Evolutionary conservation across 2,113 vertebrate genomes (phyloP).

Genomic region (Sander vitreus): DNA sequence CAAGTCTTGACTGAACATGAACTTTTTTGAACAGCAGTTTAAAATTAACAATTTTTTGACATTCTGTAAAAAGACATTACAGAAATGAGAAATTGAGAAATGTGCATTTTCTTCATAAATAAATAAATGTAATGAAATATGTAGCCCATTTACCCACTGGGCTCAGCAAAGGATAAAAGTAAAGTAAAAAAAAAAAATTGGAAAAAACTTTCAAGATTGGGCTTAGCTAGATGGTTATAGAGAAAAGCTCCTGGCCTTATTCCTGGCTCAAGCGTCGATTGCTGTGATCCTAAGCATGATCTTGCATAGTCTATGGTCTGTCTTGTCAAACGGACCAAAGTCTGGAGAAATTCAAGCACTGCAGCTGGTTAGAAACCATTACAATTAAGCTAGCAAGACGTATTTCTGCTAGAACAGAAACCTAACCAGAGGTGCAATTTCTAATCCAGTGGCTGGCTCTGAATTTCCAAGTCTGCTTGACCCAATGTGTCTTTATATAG

Average conservation of each 20-base stretch:
- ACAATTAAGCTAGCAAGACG: neutral
- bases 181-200: slow-evolving; percentile 3
- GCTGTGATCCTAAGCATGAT: slow-evolving; percentile 22
- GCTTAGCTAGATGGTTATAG: slow-evolving; percentile 8
- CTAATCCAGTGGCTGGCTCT: neutral
- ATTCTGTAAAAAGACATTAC: no score
- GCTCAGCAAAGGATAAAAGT: neutral
- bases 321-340: slow-evolving; percentile 24
- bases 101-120: no score
- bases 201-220: neutral
- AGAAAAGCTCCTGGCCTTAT: slow-evolving; percentile 5
- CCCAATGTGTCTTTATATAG: neutral
- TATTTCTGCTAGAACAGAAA: slow-evolving; percentile 19
- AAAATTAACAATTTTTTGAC: no score
- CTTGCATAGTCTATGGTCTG: neutral
- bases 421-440: neutral
- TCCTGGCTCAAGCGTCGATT: slow-evolving; percentile 11
- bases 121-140: no score
- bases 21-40: neutral
- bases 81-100: no score
- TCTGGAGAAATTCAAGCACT: slow-evolving; percentile 15
- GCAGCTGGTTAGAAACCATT: slow-evolving; percentile 7
- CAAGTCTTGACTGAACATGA: neutral
- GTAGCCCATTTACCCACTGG: neutral
- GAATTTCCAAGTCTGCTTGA: neutral